phyloP scores from a whole-genome alignment of 2,888 invertebrate genomes.

The Conistra vaccinii region DNA sequence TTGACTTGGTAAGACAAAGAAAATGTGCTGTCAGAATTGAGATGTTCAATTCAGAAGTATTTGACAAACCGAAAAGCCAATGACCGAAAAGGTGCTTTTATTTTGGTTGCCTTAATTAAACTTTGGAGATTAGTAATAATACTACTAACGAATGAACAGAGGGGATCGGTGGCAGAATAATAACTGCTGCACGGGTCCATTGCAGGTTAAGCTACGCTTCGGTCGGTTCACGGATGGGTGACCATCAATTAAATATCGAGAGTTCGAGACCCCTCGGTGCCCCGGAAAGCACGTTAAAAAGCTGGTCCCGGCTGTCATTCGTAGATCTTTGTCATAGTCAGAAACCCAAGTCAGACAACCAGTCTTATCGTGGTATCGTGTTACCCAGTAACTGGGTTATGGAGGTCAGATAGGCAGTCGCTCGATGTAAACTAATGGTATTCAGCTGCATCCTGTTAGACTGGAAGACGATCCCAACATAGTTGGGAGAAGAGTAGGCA shows the following conservation, averaged over 20 bases:
- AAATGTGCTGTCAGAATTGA: background rate
- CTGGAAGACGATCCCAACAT: no score
- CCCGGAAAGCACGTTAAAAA: background rate
- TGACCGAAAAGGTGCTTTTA: background rate
- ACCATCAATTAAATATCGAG: background rate
- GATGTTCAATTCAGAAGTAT: background rate
- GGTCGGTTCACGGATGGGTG: background rate
- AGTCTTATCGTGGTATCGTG: background rate
- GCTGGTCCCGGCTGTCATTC: background rate
- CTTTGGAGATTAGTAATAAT: background rate
- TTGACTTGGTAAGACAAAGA: constrained; percentile 16
- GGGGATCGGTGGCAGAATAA: background rate
- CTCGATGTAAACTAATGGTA: no score
- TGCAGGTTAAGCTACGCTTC: background rate
- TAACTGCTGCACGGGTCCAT: background rate
- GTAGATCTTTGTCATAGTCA: background rate
- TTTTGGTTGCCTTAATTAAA: background rate
- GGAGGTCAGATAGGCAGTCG: no score
- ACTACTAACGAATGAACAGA: background rate
- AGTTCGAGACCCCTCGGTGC: background rate
- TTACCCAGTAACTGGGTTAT: background rate
- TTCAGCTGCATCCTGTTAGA: no score
- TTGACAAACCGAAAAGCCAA: background rate
- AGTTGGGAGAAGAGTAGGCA: no score
- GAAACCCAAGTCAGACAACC: background rate